Base-by-base conservation (phyloP, 1,140 invertebrate genomes). In the Trichomalopsis sarcophagae region DNA sequence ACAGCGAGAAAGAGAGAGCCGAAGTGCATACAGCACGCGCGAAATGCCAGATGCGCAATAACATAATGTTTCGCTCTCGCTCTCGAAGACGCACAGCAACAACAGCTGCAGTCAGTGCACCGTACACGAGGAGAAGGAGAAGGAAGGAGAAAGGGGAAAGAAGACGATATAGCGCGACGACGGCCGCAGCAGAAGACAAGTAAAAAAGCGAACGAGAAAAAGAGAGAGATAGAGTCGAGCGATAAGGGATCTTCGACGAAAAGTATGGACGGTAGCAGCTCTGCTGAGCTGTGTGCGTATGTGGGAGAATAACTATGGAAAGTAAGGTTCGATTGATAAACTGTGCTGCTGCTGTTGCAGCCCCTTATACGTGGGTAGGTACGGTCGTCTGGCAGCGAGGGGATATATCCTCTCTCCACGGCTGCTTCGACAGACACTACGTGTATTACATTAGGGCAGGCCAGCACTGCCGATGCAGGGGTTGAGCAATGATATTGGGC, bases 261-360 rank as follows among this genome's bases (percentile, higher is more conserved):
- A 23, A 33, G 14, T 75, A n/a, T 71, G 9, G 55, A 62, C 14
- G 47, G 47, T 50, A 50, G 47, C 10, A 3, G 13, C 47, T 11
- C 47, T 36, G 40, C 40, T 30, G 47, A 30, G 33, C 10, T 75
- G 71, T 71, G 44, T 71, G 9, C 23, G 10, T 6, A 14, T 68
- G 7, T 44, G 9, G 40, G 40, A 44, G 5, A 10, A 44, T 44
- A 10, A 44, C 40, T 9, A 44, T 7, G 10, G 40, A 44, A 44
- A 27, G 27, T 44, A 4, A 21, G 13, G 40, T 73, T 66, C 66
- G 73, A 82, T 66, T 82, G 55, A 82, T 82, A 73, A 76, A 82
- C 50, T 44, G 71, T 71, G 73, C 17, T 40, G 23, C 66, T 55
- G 55, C 55, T 21, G 17, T 36, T 36, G 33, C 33, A 36, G 33